Percentiles rank a stretch among this genome's conserved stretches.
These are phyloP conservation scores for Drosophila histrio DNA, from an alignment of 2,888 invertebrate genomes.

Conservation along the genomic window DNA sequence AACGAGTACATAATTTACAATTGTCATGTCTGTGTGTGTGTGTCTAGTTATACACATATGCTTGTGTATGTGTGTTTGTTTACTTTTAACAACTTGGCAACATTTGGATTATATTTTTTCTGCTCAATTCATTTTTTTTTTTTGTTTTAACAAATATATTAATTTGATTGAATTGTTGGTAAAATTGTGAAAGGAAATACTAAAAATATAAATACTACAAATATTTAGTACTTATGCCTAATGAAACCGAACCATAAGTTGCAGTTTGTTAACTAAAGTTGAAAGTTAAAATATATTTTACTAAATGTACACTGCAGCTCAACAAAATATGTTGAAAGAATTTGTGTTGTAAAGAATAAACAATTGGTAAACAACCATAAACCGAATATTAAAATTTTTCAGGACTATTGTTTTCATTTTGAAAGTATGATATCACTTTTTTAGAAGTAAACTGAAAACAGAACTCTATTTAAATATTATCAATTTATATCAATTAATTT, in stretches of 20 bases:
- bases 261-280: background rate
- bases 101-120: conserved; percentile 30
- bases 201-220: too few relatives aligned
- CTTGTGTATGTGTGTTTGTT: conserved; percentile 23
- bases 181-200: background rate
- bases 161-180: background rate
- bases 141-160: conserved; percentile 1
- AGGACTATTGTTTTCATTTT: background rate
- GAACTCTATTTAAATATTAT: too few relatives aligned
- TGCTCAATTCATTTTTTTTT: conserved; percentile 19
- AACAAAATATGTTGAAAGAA: background rate
- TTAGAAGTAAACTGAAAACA: too few relatives aligned
- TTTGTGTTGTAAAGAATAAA: background rate
- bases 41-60: conserved; percentile 63
- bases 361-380: background rate
- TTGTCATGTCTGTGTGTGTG: conserved; percentile 33
- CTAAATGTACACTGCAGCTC: background rate
- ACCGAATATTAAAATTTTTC: background rate
- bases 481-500: too few relatives aligned
- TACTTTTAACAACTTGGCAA: conserved; percentile 53
- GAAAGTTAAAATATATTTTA: background rate
- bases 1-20: conserved; percentile 73
- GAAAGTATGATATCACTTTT: background rate
- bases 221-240: conserved; percentile 8
- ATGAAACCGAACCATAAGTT: conserved; percentile 21